Conservation (phyloP, 1,140 invertebrate species). For the Diuraphis noxia region DNA sequence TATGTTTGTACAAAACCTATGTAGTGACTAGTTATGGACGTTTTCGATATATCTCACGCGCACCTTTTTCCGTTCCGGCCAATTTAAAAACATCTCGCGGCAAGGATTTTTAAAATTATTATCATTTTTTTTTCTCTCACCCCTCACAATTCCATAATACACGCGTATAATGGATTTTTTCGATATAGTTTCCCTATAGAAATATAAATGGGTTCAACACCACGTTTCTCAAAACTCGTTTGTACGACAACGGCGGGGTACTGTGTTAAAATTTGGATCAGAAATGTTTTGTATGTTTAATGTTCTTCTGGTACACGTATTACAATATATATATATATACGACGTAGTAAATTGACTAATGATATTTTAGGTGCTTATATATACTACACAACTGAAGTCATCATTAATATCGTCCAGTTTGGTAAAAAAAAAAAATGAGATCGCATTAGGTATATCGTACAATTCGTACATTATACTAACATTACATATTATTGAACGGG, state of each 20-base stretch:
- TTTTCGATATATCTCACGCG: not conserved
- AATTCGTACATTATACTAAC: no score
- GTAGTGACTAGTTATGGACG: conserved; percentile 44
- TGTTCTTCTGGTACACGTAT: not conserved
- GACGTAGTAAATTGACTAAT: not conserved
- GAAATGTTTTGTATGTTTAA: not conserved
- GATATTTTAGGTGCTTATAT: not conserved
- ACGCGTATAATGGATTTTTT: conserved; percentile 37
- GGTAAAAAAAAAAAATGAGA: not conserved
- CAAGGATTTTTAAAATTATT: conserved; percentile 29
- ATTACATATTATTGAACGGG: no score
- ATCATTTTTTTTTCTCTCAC: not conserved
- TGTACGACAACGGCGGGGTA: not conserved
- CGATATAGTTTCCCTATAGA: not conserved
- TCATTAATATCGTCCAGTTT: not conserved
- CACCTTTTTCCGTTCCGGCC: conserved; percentile 38
- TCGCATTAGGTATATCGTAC: not conserved
- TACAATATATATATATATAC: not conserved
- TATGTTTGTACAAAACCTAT: conserved; percentile 45
- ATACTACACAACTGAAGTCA: not conserved
- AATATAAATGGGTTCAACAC: conserved; percentile 22
- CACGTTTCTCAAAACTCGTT: conserved; percentile 4
- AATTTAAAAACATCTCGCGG: not conserved
- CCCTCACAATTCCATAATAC: not conserved
- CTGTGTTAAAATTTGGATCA: not conserved